Conservation (phyloP, 2,888 invertebrate genomes). For the Lordiphosa fenestrarum region DNA sequence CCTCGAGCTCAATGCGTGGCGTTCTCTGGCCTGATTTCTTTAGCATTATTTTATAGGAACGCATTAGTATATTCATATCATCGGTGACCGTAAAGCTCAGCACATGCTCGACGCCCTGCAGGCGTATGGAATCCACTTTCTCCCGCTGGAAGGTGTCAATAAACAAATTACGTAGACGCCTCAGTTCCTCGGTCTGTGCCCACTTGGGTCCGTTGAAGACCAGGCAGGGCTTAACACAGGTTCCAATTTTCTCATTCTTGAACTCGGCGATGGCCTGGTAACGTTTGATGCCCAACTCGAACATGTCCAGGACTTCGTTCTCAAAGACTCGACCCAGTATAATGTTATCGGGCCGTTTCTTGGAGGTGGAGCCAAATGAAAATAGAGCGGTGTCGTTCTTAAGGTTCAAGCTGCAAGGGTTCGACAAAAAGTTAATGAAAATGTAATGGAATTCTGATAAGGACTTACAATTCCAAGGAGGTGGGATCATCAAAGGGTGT, state of each 20-base stretch:
- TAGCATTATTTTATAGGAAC: conserved; percentile 89
- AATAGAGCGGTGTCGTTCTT: conserved; percentile 95
- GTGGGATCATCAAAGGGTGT: conserved; percentile 95
- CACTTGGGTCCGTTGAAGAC: conserved; percentile 95
- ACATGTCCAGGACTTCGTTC: conserved; percentile 95
- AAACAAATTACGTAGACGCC: conserved; percentile 92
- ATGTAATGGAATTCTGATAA: not conserved
- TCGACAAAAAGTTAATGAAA: not conserved
- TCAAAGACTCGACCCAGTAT: conserved; percentile 94
- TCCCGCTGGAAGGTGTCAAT: conserved; percentile 93
- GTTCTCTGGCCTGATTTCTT: conserved; percentile 95
- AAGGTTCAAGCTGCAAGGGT: conserved; percentile 82
- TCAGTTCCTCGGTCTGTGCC: conserved; percentile 89
- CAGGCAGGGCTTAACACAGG: conserved; percentile 94
- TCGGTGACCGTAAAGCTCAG: conserved; percentile 91
- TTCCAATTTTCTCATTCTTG: conserved; percentile 87
- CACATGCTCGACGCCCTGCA: conserved; percentile 97
- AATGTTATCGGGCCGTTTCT: conserved; percentile 96
- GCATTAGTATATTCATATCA: conserved; percentile 88
- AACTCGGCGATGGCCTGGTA: conserved; percentile 91
- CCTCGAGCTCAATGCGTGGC: conserved; percentile 91
- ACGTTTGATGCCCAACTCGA: conserved; percentile 94
- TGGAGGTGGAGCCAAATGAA: conserved; percentile 93
- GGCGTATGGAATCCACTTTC: conserved; percentile 85
- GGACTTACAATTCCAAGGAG: conserved; percentile 86